Evolutionary conservation across 2,113 vertebrate genomes (phyloP), one percentile per base, ranked within the genome.

Genomic region (Vireo altiloquus): DNA sequence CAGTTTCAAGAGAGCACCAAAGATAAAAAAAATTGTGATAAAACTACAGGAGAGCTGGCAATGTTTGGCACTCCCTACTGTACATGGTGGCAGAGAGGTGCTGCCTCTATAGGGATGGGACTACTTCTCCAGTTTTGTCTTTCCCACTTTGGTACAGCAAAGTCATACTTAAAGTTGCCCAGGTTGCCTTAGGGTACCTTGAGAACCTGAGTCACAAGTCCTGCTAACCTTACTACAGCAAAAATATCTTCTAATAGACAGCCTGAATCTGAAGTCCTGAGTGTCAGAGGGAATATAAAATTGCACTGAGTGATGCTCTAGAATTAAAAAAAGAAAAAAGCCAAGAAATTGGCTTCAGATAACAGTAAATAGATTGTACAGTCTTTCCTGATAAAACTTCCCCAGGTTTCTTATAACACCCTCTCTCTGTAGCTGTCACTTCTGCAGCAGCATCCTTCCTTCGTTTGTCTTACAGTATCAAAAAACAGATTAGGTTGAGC

Each of bases 1-100:
- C 5, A 2, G 6, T 60, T 95, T 80, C 49, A 72, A 65, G 49
- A 72, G 47, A 87, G 44, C 25, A 53, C 17, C 28, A 77, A 70
- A 83, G 46, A 47, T 47, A 27, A 49, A 76, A 93, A 76, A 60
- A 53, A 1, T 25, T n/a, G 6, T 53, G n/a, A 49, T 89, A 61
- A 65, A 88, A 65, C 54, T 25, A 31, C 47, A 42, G n/a, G 64
- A 82, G 10, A 81, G 13, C 46, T 89, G 49, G 24, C 25, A 71
- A 1, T 2, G 2, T 82, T 60, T 15, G 9, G 22, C 52, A 3
- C 20, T 46, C 10, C 13, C 39, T 39, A 2, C 12, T 8, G 12
- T 11, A 13, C 7, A 11, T 1, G 3, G 60, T 4, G 0, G 27
- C 28, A n/a, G 61, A 15, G 57, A 39, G 18, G 14, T 61, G 17